Conservation (phyloP, 1,140 invertebrate genomes). For the Sinella curviseta region DNA sequence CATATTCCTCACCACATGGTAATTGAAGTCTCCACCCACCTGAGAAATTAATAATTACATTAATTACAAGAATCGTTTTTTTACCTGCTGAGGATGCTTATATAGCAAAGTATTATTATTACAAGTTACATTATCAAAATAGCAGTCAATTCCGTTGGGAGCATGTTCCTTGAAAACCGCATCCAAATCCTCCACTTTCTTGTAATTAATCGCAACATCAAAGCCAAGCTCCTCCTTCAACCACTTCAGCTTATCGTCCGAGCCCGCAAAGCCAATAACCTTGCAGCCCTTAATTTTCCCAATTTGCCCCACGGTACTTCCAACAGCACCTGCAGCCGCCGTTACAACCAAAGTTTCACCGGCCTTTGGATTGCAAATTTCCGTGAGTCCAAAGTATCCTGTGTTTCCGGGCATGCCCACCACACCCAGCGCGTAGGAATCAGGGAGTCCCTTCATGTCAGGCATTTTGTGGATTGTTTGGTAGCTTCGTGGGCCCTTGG, state of each 20-base stretch:
- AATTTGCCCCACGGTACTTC: conserved; percentile 71
- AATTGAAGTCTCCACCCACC: conserved; percentile 57
- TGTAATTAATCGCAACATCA: conserved; percentile 70
- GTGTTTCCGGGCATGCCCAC: conserved; percentile 68
- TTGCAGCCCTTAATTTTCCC: conserved; percentile 68
- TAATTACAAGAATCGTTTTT: neutral
- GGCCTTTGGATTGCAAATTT: conserved; percentile 66
- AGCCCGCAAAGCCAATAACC: conserved; percentile 71
- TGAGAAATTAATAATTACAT: conserved; percentile 47
- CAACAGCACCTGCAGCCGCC: conserved; percentile 63
- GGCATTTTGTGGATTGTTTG: conserved; percentile 31
- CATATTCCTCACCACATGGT: conserved; percentile 55
- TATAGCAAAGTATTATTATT: neutral
- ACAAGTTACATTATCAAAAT: conserved; percentile 71
- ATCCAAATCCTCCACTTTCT: conserved; percentile 62
- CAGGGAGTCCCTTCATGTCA: conserved; percentile 29
- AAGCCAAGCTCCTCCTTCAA: conserved; percentile 66
- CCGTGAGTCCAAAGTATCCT: conserved; percentile 70
- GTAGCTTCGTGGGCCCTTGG: conserved; percentile 22
- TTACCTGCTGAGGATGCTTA: conserved; percentile 5
- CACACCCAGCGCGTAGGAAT: conserved; percentile 1
- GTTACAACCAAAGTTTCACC: conserved; percentile 60
- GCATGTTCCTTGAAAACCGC: conserved; percentile 63
- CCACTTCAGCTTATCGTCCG: conserved; percentile 70
- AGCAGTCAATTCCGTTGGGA: conserved; percentile 70